Evolutionary conservation across 2,888 invertebrate species (phyloP).

Genomic region (Phyllotreta striolata): DNA sequence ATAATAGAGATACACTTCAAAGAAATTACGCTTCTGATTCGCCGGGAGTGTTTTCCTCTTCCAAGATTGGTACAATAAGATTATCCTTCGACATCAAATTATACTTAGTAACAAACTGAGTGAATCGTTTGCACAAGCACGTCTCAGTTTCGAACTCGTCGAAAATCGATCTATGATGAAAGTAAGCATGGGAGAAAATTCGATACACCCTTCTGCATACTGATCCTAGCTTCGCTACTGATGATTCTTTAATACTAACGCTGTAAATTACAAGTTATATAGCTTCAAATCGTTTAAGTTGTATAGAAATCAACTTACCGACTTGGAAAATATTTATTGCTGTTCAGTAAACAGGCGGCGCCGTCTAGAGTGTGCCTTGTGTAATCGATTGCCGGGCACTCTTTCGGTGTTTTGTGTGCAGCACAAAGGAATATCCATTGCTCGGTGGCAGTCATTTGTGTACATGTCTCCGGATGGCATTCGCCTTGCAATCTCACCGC

Average conservation of each 20-base stretch:
- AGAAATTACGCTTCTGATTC: slow-evolving; percentile 61
- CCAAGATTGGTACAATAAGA: slow-evolving; percentile 95
- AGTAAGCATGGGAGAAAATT: slow-evolving; percentile 99
- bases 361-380: slow-evolving; percentile 98
- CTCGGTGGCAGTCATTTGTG: slow-evolving; percentile 99
- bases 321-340: slow-evolving; percentile 99
- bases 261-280: slow-evolving; percentile 61
- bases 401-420: slow-evolving; percentile 99
- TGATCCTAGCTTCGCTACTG: slow-evolving; percentile 97
- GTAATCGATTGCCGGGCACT: slow-evolving; percentile 99
- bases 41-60: slow-evolving; percentile 72
- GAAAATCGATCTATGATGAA: slow-evolving; percentile 95
- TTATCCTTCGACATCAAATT: slow-evolving; percentile 98
- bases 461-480: slow-evolving; percentile 96
- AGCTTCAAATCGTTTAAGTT: neutral
- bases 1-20: slow-evolving; percentile 9
- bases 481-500: slow-evolving; percentile 95
- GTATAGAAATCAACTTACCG: slow-evolving; percentile 67
- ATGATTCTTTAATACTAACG: slow-evolving; percentile 98
- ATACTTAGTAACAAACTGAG: slow-evolving; percentile 98
- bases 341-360: slow-evolving; percentile 97
- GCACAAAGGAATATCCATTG: slow-evolving; percentile 99
- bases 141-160: slow-evolving; percentile 98
- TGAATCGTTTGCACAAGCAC: slow-evolving; percentile 93
- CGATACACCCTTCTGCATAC: slow-evolving; percentile 98